A percentile compares a stretch with the other conserved stretches of the same genome.
These are phyloP conservation scores for Chiridota heheva DNA, from an alignment of 35 echinoderm and acorn worm species.

Conservation along the genomic window DNA sequence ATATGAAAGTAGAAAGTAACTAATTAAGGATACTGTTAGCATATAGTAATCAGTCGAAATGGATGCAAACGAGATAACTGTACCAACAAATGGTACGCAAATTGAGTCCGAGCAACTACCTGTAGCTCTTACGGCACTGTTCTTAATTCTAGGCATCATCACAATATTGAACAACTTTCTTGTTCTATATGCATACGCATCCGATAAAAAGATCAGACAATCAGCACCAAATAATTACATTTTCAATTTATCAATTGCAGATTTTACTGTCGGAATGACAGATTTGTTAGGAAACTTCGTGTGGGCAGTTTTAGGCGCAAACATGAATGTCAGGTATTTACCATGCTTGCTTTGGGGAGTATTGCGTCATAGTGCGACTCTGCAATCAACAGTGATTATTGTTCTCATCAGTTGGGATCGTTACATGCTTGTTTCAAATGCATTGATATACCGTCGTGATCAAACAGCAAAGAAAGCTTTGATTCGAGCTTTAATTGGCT, in stretches of 20 bases:
- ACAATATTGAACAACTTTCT: constrained; percentile 16
- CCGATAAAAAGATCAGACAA: not conserved
- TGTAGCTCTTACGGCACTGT: not conserved
- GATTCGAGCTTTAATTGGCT: not conserved
- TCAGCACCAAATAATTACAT: constrained; percentile 12
- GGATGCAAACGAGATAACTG: too few species aligned
- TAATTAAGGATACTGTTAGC: too few species aligned
- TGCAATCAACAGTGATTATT: constrained; percentile 8
- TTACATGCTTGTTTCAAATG: constrained; percentile 20
- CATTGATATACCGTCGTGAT: constrained; percentile 11
- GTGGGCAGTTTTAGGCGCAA: not conserved
- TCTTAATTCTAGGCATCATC: constrained; percentile 11
- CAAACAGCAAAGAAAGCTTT: constrained; percentile 23
- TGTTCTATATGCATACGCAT: constrained; percentile 3
- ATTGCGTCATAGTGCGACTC: not conserved
- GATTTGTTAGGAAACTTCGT: constrained; percentile 2
- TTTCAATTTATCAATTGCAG: constrained; percentile 26
- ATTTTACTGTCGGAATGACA: constrained; percentile 14
- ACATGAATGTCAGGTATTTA: not conserved
- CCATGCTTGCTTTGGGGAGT: constrained; percentile 18
- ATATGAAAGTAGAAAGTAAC: too few species aligned
- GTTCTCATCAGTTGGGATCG: constrained; percentile 27
- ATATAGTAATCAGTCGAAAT: too few species aligned
- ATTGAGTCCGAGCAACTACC: too few species aligned
- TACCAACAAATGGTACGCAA: too few species aligned